A percentile compares a stretch with the other conserved stretches of the same genome.
Evolutionary conservation across 2,888 invertebrate genomes (phyloP).

Genomic region (Oasisia sp.): DNA sequence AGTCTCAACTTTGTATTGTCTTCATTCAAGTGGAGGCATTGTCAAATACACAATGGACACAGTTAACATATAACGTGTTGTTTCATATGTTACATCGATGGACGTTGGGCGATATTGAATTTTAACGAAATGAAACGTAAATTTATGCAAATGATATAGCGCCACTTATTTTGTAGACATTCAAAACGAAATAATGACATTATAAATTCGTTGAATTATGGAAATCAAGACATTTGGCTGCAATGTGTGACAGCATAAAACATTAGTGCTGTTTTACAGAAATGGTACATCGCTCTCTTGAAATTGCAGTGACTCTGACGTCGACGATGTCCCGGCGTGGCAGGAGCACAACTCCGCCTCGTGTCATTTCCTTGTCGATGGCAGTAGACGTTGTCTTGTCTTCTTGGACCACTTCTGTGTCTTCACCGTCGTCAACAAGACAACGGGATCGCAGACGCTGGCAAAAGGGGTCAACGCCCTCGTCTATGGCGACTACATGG

Average conservation of each 20-base stretch:
- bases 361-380: not conserved
- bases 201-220: no score
- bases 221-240: no score
- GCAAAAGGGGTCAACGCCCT: not conserved
- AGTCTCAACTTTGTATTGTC: no score
- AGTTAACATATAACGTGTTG: no score
- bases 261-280: not conserved
- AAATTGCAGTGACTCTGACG: not conserved
- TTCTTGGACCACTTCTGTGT: not conserved
- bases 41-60: no score
- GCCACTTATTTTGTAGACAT: no score
- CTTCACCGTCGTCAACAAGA: not conserved
- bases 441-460: not conserved
- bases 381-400: not conserved
- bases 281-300: not conserved
- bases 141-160: no score
- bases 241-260: not conserved
- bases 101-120: no score
- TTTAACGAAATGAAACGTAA: no score
- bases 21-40: no score
- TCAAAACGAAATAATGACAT: no score
- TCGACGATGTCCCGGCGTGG: not conserved
- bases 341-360: not conserved
- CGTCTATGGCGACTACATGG: not conserved
- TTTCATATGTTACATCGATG: no score